phyloP scores from a whole-genome alignment of 1,140 invertebrate species.

The Stegodyphus mimosarum region DNA sequence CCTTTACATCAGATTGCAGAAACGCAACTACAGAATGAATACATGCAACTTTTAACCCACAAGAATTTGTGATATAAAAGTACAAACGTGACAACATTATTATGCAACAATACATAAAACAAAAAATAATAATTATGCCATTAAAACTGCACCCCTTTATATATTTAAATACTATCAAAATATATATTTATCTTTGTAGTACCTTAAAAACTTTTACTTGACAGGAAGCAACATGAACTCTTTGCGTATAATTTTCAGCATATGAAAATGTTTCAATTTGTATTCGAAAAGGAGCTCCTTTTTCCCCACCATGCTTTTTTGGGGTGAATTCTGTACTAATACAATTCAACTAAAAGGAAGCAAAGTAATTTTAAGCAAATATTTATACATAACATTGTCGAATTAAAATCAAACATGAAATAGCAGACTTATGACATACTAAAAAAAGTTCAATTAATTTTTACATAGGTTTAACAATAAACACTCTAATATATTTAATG shows the following conservation, averaged over 20 bases:
- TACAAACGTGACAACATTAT: too few relatives aligned
- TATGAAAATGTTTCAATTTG: slow-evolving; percentile 79
- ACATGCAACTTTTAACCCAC: too few relatives aligned
- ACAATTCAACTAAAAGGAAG: slow-evolving; percentile 81
- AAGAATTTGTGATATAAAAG: too few relatives aligned
- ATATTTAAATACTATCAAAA: too few relatives aligned
- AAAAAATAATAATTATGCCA: too few relatives aligned
- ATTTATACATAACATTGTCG: too few relatives aligned
- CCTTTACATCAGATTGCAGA: too few relatives aligned
- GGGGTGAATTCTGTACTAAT: slow-evolving; percentile 98
- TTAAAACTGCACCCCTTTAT: too few relatives aligned
- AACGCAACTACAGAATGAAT: too few relatives aligned
- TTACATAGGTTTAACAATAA: background rate
- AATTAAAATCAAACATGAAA: too few relatives aligned
- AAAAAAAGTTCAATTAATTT: background rate
- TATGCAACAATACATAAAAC: too few relatives aligned
- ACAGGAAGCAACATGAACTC: slow-evolving; percentile 91
- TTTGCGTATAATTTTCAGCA: slow-evolving; percentile 66
- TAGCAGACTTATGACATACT: background rate
- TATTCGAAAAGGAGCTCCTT: slow-evolving; percentile 95
- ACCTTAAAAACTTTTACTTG: slow-evolving; percentile 90
- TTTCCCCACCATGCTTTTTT: slow-evolving; percentile 97
- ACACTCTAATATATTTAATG: too few relatives aligned
- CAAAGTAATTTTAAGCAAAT: background rate
- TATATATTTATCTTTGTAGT: background rate